Evolutionary conservation across 2,797 vertebrate species (phyloP), one percentile per base, ranked within the genome.

Genomic region (Alca torda): DNA sequence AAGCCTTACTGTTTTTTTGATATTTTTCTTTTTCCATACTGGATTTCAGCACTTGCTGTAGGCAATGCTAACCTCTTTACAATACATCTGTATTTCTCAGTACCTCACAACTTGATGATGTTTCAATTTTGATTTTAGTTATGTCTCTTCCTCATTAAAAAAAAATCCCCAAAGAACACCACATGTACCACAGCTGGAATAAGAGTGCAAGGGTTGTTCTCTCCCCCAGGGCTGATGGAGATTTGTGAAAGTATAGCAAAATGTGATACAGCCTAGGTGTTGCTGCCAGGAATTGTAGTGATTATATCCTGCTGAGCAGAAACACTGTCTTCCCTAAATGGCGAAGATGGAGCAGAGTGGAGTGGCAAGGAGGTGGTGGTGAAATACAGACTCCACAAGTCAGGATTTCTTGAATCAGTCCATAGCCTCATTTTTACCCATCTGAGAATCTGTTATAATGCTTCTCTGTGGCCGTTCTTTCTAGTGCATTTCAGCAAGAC

Each of bases 131-230:
- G 2, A 41, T 61, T 93, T 91, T 73, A 48, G 30, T 82, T 23
- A 43, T n/a, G 4, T 59, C 19, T 84, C 10, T 7, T 85, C 26
- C 26, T 77, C 25, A 9, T 77, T 64, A 46, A 87, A 83, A 64
- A 39, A 39, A 72, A 75, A 64, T 80, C 57, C 35, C 61, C 31
- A 6, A 74, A 68, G 87, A 91, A 10, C 1, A 3, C 21, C 10
- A 12, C 0, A 0, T 28, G 16, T 37, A 39, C 15, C 8, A 2
- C 4, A 13, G 57, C 39, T 77, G 41, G 23, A 64, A 33, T 59
- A 33, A 91, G 72, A 50, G 43, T 59, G 12, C 46, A 53, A 53
- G 73, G 33, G 20, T 67, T 83, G 25, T 69, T 89, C 50, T 59
- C 17, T 75, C 17, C 23, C 9, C 25, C 0, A 0, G 8, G 11